Percentiles rank a stretch among this genome's conserved stretches.
phyloP scores from a whole-genome alignment of 2,797 vertebrate genomes.

The Meda fulgida region DNA sequence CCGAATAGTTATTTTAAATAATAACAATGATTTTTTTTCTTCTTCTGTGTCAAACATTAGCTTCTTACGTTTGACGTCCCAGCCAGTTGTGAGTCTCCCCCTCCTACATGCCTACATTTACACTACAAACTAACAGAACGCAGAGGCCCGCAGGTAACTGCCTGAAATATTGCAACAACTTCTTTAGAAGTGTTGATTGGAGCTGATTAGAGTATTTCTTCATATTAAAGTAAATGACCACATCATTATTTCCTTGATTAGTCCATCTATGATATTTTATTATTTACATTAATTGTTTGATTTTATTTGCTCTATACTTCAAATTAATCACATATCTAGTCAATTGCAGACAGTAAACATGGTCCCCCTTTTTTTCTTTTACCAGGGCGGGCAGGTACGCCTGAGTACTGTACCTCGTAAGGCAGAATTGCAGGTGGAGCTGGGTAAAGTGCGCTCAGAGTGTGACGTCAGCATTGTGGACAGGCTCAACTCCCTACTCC shows the following conservation, averaged over 20 bases:
- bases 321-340: neutral
- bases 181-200: neutral
- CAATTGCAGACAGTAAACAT: neutral
- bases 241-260: neutral
- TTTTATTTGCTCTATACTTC: neutral
- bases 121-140: slow-evolving; percentile 93
- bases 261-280: neutral
- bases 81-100: slow-evolving; percentile 71
- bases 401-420: slow-evolving; percentile 92
- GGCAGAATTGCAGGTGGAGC: slow-evolving; percentile 91
- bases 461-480: slow-evolving; percentile 98
- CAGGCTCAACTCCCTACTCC: slow-evolving; percentile 94
- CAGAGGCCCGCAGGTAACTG: slow-evolving; percentile 91
- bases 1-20: neutral
- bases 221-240: neutral
- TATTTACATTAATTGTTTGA: neutral
- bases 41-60: slow-evolving; percentile 75
- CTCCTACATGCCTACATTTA: slow-evolving; percentile 88
- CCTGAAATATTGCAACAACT: neutral
- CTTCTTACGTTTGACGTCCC: slow-evolving; percentile 88
- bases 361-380: neutral
- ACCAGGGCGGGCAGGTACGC: slow-evolving; percentile 91
- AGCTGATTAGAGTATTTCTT: neutral
- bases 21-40: neutral
- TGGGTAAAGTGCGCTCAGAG: slow-evolving; percentile 85